Base-by-base conservation (phyloP, 2,797 vertebrate genomes). In the Falco columbarius region DNA sequence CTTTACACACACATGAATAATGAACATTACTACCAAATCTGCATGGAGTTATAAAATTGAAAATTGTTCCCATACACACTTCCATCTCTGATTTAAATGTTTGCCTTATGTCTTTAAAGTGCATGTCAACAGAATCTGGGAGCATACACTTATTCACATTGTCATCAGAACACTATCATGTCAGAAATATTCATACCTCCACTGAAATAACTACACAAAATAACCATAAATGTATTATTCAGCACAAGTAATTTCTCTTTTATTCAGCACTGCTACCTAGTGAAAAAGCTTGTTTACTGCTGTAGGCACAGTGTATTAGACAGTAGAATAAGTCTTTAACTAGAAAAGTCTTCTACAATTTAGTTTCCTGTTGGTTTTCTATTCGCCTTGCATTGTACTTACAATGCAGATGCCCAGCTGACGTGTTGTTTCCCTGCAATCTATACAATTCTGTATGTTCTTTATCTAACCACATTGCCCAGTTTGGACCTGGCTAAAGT, bases 31-130 rank as follows among this genome's bases (percentile, higher is more conserved):
- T 77, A 82, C 42, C 23, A 85, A 96, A 87, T 81, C 72, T 87
- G 81, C 75, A 75, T 16, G 54, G 58, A 86, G 83, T 95, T 86
- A 90, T 59, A 74, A 56, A 86, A 67, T 14, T 81, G 87, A 77
- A 95, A 93, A 95, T 95, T 92, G 65, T 83, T 95, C 89, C 93
- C 84, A 83, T 93, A 83, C 46, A 90, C 51, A 46, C 6, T 92
- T 94, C 70, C 40, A 90, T 63, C 77, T 86, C 96, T 61, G 77
- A 90, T 92, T 93, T 95, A 93, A 95, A 96, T 92, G 68, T 92
- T 96, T 92, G 63, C 86, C 93, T 84, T 73, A 89, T 76, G 95
- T 46, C 59, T 84, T 89, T 90, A 81, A 72, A 56, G 47, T 66
- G 30, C 40, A 71, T 63, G 34, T 93, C 88, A 90, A 95, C 52